Conservation (phyloP, 2,797 vertebrate genomes). For the Cryptoprocta ferox region DNA sequence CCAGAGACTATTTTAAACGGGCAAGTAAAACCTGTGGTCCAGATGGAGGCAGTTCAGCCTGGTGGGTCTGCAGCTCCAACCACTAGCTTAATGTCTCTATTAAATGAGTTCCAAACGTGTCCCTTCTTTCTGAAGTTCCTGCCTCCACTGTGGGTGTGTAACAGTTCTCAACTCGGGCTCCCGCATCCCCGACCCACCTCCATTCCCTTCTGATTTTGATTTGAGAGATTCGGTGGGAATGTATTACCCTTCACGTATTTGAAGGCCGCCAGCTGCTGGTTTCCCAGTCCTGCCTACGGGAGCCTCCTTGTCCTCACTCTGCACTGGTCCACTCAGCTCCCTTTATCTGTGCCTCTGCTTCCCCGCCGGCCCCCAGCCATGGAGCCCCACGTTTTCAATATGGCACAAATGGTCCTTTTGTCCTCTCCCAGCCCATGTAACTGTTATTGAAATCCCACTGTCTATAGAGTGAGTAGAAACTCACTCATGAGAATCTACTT, state of each 20-base stretch:
- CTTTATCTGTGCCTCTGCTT: background rate
- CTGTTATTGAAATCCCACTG: slow-evolving; percentile 2
- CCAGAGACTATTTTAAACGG: background rate
- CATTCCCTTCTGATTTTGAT: background rate
- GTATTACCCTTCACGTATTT: background rate
- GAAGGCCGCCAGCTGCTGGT: background rate
- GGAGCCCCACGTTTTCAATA: background rate
- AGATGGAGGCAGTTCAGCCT: background rate
- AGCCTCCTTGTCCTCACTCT: background rate
- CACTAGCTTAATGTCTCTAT: background rate
- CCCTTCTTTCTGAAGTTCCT: background rate
- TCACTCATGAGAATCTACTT: background rate
- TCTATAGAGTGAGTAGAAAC: slow-evolving; percentile 37
- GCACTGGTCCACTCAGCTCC: background rate
- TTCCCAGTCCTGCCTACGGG: background rate
- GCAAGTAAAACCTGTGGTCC: background rate
- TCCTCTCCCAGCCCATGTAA: background rate
- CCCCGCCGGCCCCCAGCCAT: background rate
- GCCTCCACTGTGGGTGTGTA: background rate
- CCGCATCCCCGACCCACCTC: too few relatives aligned
- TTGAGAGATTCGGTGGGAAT: background rate
- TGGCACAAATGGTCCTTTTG: background rate
- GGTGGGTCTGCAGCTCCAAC: background rate
- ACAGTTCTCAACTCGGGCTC: background rate
- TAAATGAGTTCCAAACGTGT: background rate